Evolutionary conservation across 2,888 invertebrate genomes (phyloP).

Genomic region (Parnassius orleans): DNA sequence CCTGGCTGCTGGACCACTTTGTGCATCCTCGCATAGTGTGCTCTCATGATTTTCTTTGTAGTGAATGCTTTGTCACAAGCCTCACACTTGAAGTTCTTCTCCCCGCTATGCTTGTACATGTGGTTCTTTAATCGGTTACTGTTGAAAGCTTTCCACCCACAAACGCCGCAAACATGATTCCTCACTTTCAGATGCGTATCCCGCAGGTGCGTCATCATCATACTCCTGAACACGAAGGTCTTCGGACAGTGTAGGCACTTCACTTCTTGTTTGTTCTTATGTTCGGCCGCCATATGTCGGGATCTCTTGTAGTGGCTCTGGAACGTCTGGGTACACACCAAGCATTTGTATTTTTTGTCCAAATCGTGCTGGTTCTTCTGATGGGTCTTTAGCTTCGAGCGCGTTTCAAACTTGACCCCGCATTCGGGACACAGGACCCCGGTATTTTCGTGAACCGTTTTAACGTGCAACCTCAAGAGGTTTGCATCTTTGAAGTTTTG

Average conservation of each 20-base stretch:
- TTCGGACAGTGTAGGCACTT: constrained; percentile 72
- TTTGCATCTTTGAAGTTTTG: constrained; percentile 67
- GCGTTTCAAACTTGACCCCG: constrained; percentile 71
- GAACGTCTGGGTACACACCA: constrained; percentile 63
- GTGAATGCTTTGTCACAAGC: constrained; percentile 68
- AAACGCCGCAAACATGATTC: constrained; percentile 63
- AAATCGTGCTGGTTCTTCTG: constrained; percentile 64
- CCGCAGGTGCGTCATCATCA: constrained; percentile 72
- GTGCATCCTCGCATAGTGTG: constrained; percentile 68
- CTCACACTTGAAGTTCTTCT: constrained; percentile 72
- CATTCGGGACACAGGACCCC: constrained; percentile 64
- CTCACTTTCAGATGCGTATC: constrained; percentile 68
- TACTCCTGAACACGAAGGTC: constrained; percentile 67
- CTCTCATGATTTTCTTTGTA: constrained; percentile 69
- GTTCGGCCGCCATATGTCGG: constrained; percentile 65
- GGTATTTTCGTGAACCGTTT: constrained; percentile 61
- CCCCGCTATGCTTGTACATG: constrained; percentile 73
- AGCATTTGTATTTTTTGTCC: constrained; percentile 77
- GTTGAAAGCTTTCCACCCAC: constrained; percentile 69
- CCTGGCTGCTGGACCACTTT: constrained; percentile 43
- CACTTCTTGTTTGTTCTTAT: constrained; percentile 62
- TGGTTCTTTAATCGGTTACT: constrained; percentile 75
- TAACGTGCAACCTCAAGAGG: constrained; percentile 58
- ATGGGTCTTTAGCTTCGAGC: constrained; percentile 74
- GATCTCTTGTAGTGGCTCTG: constrained; percentile 67